Evolutionary conservation across 2,888 invertebrate genomes (phyloP), one percentile per base, ranked within the genome.

Genomic region (Rhorus exstirpatorius): DNA sequence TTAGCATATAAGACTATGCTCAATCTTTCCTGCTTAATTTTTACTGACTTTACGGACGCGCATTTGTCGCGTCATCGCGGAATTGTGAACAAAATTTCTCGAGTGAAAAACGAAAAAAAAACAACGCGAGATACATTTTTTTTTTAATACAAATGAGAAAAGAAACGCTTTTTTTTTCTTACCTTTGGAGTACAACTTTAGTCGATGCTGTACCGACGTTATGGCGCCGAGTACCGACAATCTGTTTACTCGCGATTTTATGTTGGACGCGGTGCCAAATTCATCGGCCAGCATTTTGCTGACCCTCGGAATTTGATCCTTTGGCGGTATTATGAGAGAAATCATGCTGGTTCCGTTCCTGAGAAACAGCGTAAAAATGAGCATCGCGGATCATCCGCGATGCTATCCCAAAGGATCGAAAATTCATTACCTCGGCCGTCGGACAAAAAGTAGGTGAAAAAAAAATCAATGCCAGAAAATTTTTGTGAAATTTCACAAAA

Each of bases 331-430:
- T 93, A 99, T 99, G 86, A 99, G 95, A 8, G 99, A 99, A 93
- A 99, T 99, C 99, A 99, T 99, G 90, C 99, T 99, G 87, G 99
- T 99, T 85, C 99, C 99, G 94, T 99, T 99, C 90, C 99, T 99
- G 94, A 21, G 83, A 83, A 83, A 14, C 78, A 14, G 14, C 21
- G 38, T 38, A 21, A 31, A 58, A 71, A 65, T 2, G 8, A 12
- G 8, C 10, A 31, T 31, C n/a, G n/a, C n/a, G n/a, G n/a, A n/a
- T n/a, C n/a, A n/a, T n/a, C n/a, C n/a, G n/a, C n/a, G n/a, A n/a
- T n/a, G n/a, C n/a, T n/a, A n/a, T n/a, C n/a, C n/a, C n/a, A n/a
- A n/a, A n/a, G n/a, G n/a, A n/a, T n/a, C n/a, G n/a, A n/a, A n/a
- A n/a, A n/a, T n/a, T n/a, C n/a, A n/a, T n/a, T n/a, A n/a, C n/a